Conservation (phyloP, 2,113 vertebrate genomes). For the Ptychochromis oligacanthus region DNA sequence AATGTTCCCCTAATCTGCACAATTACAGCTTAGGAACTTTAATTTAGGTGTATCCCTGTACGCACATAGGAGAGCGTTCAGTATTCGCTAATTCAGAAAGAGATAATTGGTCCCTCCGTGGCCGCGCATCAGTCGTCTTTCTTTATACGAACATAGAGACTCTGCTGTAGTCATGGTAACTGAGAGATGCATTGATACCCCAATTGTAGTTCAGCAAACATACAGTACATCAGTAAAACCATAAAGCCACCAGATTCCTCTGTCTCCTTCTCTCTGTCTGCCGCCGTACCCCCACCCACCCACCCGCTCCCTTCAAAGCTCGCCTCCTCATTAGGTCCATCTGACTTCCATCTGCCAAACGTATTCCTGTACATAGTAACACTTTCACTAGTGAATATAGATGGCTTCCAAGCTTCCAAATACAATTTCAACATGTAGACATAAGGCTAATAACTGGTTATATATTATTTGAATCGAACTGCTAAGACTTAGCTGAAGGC, state of each 20-base stretch:
- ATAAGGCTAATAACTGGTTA: neutral
- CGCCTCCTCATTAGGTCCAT: neutral
- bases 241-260: conserved; percentile 19
- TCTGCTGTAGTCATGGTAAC: conserved; percentile 72
- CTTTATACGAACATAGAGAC: conserved; percentile 42
- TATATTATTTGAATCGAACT: conserved; percentile 5
- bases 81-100: conserved; percentile 18
- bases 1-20: conserved; percentile 31
- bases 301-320: neutral
- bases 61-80: neutral
- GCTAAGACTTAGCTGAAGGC: conserved; percentile 7
- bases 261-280: neutral
- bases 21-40: conserved; percentile 45
- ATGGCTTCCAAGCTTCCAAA: neutral
- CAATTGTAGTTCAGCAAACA: conserved; percentile 58
- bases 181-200: conserved; percentile 41
- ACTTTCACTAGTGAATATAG: neutral
- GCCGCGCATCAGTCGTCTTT: conserved; percentile 9
- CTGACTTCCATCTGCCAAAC: neutral
- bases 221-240: conserved; percentile 33
- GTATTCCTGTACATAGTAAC: neutral
- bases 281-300: neutral
- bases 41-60: neutral
- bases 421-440: neutral
- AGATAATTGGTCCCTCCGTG: conserved; percentile 74